Base-by-base conservation (phyloP, 2,888 invertebrate genomes). In the Mesoligia furuncula region DNA sequence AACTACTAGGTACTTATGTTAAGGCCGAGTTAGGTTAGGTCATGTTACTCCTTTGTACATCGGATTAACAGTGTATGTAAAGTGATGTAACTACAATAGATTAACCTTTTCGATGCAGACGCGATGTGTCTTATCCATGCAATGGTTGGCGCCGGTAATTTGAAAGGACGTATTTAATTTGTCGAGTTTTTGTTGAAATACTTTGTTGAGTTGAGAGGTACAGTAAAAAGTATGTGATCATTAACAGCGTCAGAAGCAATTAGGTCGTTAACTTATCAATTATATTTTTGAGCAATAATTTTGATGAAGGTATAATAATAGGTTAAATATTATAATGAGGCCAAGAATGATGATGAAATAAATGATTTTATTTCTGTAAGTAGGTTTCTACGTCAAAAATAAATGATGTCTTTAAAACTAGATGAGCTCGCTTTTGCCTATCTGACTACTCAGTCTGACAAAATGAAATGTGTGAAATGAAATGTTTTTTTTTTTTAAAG, bases 31-130 rank as follows among this genome's bases (percentile, higher is more conserved):
- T 62, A 78, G 59, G 64, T 82, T 67, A 75, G 82, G 75, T 76
- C 75, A 82, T 72, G 73, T 76, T 68, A 75, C 64, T 79, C 42
- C 54, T 78, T 42, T 67, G 36, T 51, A 68, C 59, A 57, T 27
- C n/a, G 42, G 42, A 65, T 71, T 62, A 61, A 24, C 45, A 73
- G 54, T 48, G 54, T 69, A 27, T 75, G 45, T 62, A 17, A 51
- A 73, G 73, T 81, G 78, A 78, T 48, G 85, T 79, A 79, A 85
- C 67, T 64, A 73, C 75, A 75, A 73, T 84, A 72, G 73, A 85
- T 84, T 85, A 82, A 85, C 84, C 82, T 84, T 84, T 85, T 24
- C 11, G 20, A 75, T 51, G 24, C 39, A 54, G 27, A 57, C 80
- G 39, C 36, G 20, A 64, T 72, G 66, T 31, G 51, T 64, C 36